Percentiles rank a stretch among this genome's conserved stretches.
phyloP scores from a whole-genome alignment of 2,797 vertebrate genomes.

The Chelidonichthys spinosus region DNA sequence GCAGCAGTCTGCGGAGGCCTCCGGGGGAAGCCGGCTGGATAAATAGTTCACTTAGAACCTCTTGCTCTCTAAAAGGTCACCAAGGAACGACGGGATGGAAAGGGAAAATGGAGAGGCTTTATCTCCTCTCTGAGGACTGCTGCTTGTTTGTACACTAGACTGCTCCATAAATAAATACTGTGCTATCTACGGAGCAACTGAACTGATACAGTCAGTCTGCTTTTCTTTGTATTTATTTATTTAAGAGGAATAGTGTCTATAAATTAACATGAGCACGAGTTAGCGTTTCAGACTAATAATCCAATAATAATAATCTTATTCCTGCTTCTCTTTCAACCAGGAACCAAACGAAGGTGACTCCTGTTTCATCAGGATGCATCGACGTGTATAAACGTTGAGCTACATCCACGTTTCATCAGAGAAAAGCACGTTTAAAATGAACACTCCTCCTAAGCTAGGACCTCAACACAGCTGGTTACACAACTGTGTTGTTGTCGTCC shows the following conservation, averaged over 20 bases:
- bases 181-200: conserved; percentile 38
- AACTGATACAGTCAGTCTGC: conserved; percentile 38
- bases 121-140: conserved; percentile 64
- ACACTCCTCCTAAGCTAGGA: neutral
- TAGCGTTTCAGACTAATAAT: too few relatives aligned
- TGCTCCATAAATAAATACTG: conserved; percentile 75
- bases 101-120: conserved; percentile 62
- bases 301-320: neutral
- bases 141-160: conserved; percentile 65
- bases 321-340: neutral
- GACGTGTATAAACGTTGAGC: neutral
- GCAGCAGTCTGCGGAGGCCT: conserved; percentile 82
- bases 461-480: neutral
- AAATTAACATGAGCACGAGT: too few relatives aligned
- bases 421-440: neutral
- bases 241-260: too few relatives aligned
- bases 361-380: neutral
- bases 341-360: conserved; percentile 1
- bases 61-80: conserved; percentile 85
- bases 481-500: conserved; percentile 64
- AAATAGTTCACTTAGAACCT: conserved; percentile 84
- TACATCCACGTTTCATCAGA: neutral
- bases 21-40: conserved; percentile 80
- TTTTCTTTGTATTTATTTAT: neutral
- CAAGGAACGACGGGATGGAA: conserved; percentile 81